Evolutionary conservation across 2,888 invertebrate species (phyloP), one percentile per base, ranked within the genome.

Genomic region (Drosophila emarginata): DNA sequence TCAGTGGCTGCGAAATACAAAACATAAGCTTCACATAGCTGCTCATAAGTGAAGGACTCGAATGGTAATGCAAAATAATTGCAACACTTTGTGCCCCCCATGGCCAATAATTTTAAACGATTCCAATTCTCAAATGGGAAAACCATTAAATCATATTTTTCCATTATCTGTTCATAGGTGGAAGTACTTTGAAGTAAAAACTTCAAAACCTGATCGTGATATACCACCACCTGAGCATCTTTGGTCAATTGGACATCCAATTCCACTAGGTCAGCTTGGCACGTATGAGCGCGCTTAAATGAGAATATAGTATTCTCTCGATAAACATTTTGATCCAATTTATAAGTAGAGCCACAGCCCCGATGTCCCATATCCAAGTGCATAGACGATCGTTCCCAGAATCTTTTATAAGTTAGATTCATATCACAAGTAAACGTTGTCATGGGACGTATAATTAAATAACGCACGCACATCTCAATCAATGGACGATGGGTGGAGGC

Each of bases 231-330:
- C 80, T 97, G 94, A 90, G 95, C 93, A 91, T 99, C 99, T 93
- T 97, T 97, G 77, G 97, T 97, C 70, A 99, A 93, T 90, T 98
- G 98, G 37, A 99, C 98, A 93, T 99, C 99, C 93, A 99, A 97
- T 92, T 99, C 99, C 58, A 99, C 96, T 93, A 97, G 96, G 90
- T 99, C 98, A 67, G 99, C 99, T 71, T 98, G 98, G 96, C 66
- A 94, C 93, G 54, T 96, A 2, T 32, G 96, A 61, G 98, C 98
- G 71, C 95, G 95, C 91, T 96, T 96, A 82, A 98, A 93, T 32
- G 98, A 98, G 50, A 96, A 97, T 85, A 99, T 94, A 9, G 99
- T 99, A 91, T 99, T 99, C 93, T 99, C 99, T 77, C 98, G 94
- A 74, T 98, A 95, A 89, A 96, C 94, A 91, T 93, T 93, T 89